Base-by-base conservation (phyloP, 2,888 invertebrate genomes). In the Nineta flava region DNA sequence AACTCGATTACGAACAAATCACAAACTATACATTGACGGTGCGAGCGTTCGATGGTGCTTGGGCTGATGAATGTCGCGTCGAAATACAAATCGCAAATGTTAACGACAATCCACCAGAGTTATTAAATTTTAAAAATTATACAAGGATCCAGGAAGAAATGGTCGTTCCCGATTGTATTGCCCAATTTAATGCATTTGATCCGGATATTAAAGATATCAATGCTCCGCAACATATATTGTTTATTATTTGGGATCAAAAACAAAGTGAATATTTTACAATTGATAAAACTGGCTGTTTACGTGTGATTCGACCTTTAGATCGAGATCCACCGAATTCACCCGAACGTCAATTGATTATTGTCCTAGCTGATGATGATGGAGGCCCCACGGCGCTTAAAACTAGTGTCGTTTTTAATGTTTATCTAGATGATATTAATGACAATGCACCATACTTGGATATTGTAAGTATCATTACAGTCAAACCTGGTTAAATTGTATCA, bases 31-130 rank as follows among this genome's bases (percentile, higher is more conserved):
- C 78, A 48, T 69, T 92, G n/a, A 83, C 81, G 48, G 83, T 92
- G 2, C 74, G 81, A 53, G 91, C 90, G 0, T 84, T 83, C 54
- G 91, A 92, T 63, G 92, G 92, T 2, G 74, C 82, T 47, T 87
- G 77, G 62, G 82, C 87, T 55, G 91, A 90, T 60, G 80, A 79
- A 50, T 84, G 92, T 0, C 79, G 76, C 57, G 93, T 95, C 1
- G 77, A 81, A 47, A 90, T 95, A 46, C 80, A 82, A 57, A 84
- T 94, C 48, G 83, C 81, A 57, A 87, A 96, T 64, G 83, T 93
- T 44, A 96, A 96, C 62, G 96, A 96, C 63, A 92, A 94, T 65
- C 81, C 83, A 0, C 96, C 96, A 0, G 77, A 82, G 1, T 95
- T 96, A 61, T 65, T 71, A 21, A 66, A 77, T 46, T 80, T 79